Evolutionary conservation across 2,797 vertebrate species (phyloP), one percentile per base, ranked within the genome.

Genomic region (Esox lucius): DNA sequence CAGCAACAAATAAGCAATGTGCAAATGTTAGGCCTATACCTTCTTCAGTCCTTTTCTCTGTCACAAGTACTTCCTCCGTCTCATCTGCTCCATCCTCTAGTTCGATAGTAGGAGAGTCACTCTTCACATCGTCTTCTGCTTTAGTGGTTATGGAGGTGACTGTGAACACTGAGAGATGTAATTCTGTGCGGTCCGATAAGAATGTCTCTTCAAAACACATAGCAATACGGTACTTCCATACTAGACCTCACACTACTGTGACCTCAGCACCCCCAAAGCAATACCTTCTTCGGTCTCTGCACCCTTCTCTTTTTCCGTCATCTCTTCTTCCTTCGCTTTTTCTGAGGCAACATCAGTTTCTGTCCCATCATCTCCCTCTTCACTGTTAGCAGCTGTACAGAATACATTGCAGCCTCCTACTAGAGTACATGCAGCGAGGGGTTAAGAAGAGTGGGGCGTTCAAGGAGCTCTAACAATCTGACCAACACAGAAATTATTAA

Each of bases 271-370:
- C 31, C 31, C 31, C n/a, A n/a, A 31, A 11, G 31, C 2, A 33
- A 17, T 31, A 33, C 64, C 64, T 66, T 66, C 15, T 31, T 65
- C 15, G 33, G 31, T 66, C 17, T 70, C 42, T 49, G 35, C 48
- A 12, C 33, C 26, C 42, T 17, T 42, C 7, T 65, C 31, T 49
- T 24, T 24, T 28, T 53, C 42, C 59, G 24, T 73, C 7, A 73
- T 24, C 15, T 72, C 61, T 1, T 31, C 61, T 35, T 71, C 51
- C 68, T 61, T 48, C 31, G 39, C 74, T 48, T 56, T 11, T 70
- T 67, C 61, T 42, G 51, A 68, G 24, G 33, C 22, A 6, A 28
- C 51, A 12, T 31, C 39, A 1, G 22, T 48, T 19, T n/a, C 22
- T 22, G 26, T 49, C 22, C 4, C 35, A 22, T 35, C 71, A 22